Evolutionary conservation across 2,888 invertebrate species (phyloP).

Genomic region (Protonemura montana): DNA sequence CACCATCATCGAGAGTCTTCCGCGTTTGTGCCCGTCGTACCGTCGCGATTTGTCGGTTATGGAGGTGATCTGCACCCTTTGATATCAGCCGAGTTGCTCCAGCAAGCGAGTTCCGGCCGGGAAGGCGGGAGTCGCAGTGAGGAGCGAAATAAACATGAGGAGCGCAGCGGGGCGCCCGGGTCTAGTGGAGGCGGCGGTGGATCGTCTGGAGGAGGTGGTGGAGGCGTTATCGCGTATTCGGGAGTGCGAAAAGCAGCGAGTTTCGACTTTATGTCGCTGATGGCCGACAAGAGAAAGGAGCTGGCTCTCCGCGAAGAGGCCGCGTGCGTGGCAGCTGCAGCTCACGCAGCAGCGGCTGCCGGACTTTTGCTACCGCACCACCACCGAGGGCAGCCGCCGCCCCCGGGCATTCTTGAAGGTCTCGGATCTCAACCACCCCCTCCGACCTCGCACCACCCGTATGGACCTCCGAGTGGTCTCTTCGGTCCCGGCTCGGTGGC

Average conservation of each 20-base stretch:
- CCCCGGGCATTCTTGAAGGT: conserved; percentile 49
- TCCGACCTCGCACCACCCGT: conserved; percentile 49
- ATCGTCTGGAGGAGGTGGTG: conserved; percentile 21
- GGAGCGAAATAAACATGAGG: conserved; percentile 29
- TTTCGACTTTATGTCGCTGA: conserved; percentile 88
- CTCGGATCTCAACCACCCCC: conserved; percentile 47
- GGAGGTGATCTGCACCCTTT: conserved; percentile 75
- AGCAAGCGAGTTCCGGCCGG: conserved; percentile 55
- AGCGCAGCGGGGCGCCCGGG: conserved; percentile 15
- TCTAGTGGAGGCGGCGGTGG: conserved; percentile 19
- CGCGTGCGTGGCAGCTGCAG: conserved; percentile 60
- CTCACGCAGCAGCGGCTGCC: conserved; percentile 58
- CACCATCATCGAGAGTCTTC: conserved; percentile 68
- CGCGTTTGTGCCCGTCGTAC: conserved; percentile 88
- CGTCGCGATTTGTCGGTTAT: conserved; percentile 77
- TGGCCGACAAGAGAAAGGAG: conserved; percentile 88
- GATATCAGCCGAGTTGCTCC: conserved; percentile 65
- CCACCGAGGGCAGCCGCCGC: conserved; percentile 60
- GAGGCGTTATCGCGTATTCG: conserved; percentile 42
- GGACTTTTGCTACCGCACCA: conserved; percentile 72
- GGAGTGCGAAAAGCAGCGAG: conserved; percentile 43
- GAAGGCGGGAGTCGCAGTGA: conserved; percentile 35
- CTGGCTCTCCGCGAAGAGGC: conserved; percentile 77
- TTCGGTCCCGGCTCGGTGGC: conserved; percentile 59
- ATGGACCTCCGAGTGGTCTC: conserved; percentile 63